A percentile compares a stretch with the other conserved stretches of the same genome.
phyloP scores from a whole-genome alignment of 2,113 vertebrate genomes.

The Anser cygnoides region DNA sequence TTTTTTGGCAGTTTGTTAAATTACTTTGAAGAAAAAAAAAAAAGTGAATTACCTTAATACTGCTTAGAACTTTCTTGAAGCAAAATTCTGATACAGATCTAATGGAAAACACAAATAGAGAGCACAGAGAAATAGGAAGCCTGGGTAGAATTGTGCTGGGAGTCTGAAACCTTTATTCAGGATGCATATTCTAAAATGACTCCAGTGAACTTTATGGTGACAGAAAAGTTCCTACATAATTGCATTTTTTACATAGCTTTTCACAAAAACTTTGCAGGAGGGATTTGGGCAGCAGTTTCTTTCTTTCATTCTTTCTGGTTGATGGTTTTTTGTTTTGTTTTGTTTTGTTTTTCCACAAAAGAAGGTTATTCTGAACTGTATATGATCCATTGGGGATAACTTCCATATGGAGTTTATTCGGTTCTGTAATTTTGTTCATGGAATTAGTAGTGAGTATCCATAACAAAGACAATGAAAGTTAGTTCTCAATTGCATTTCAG shows the following conservation, averaged over 20 bases:
- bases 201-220: background rate
- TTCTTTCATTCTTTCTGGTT: no score
- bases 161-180: background rate
- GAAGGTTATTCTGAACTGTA: background rate
- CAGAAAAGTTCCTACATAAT: background rate
- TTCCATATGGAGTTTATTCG: background rate
- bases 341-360: background rate
- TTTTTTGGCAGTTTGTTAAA: background rate
- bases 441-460: background rate
- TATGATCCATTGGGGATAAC: background rate
- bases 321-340: background rate
- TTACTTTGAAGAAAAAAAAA: background rate
- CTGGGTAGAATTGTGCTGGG: background rate
- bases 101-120: background rate
- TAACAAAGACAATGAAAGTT: background rate
- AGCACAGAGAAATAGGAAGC: rapidly evolving
- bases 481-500: background rate
- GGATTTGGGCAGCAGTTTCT: background rate
- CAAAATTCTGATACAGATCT: background rate
- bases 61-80: background rate
- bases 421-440: background rate
- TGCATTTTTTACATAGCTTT: conserved; percentile 31
- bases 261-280: conserved; percentile 35
- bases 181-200: background rate
- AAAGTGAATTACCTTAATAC: background rate